Percentiles rank a stretch among this genome's conserved stretches.
Evolutionary conservation across 2,888 invertebrate genomes (phyloP).

Genomic region (Blera fallax): DNA sequence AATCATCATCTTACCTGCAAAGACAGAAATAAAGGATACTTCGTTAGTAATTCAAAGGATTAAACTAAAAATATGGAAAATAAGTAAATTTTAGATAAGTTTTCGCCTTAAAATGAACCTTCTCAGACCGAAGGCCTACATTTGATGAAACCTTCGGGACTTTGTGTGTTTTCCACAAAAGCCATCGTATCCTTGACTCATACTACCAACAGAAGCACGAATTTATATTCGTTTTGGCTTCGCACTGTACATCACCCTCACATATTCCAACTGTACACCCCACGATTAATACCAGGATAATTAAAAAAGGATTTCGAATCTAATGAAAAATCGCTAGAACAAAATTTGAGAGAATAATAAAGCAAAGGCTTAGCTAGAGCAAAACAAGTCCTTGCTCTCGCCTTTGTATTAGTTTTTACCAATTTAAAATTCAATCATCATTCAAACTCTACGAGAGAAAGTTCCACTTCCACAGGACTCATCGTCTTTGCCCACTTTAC

Average conservation of each 20-base stretch:
- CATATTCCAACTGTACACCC: no score
- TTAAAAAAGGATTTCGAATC: not conserved
- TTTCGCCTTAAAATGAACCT: no score
- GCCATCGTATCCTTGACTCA: no score
- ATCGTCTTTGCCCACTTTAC: not conserved
- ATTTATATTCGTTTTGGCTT: no score
- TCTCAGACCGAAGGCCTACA: not conserved
- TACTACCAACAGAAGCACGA: no score
- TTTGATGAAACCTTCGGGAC: no score
- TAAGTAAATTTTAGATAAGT: no score
- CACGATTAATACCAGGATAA: not conserved
- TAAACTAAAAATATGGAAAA: no score
- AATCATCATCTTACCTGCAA: conserved; percentile 15
- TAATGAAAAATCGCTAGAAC: not conserved
- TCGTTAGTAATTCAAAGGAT: not conserved
- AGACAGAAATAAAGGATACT: not conserved
- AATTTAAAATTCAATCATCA: conserved; percentile 62
- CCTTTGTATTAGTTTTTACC: not conserved
- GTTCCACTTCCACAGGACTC: not conserved
- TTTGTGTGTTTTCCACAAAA: no score
- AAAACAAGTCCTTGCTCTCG: not conserved
- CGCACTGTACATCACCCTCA: no score
- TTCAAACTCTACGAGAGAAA: conserved; percentile 40
- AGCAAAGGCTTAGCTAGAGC: not conserved
- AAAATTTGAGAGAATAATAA: not conserved